Conservation (phyloP, 2,113 vertebrate species). For the Melanostigma gelatinosum region DNA sequence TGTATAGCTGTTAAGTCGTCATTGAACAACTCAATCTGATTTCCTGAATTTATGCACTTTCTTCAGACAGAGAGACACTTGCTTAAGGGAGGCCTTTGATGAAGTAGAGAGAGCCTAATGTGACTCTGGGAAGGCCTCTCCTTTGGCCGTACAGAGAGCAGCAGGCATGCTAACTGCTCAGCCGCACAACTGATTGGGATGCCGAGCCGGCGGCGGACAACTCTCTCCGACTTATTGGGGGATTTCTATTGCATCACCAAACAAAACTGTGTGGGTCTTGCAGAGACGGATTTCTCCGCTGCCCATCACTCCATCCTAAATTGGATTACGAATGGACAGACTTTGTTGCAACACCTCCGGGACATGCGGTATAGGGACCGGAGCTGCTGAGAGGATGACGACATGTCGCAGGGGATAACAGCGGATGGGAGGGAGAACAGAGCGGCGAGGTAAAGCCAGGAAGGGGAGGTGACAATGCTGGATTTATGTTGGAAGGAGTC, state of each 20-base stretch:
- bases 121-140: slow-evolving; percentile 7
- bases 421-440: slow-evolving; percentile 27
- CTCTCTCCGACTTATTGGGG: not conserved
- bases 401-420: slow-evolving; percentile 43
- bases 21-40: slow-evolving; percentile 37
- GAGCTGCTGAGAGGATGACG: slow-evolving; percentile 47
- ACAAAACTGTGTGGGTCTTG: slow-evolving; percentile 19
- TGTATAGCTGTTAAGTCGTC: slow-evolving; percentile 7
- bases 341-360: slow-evolving; percentile 14
- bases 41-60: slow-evolving; percentile 24
- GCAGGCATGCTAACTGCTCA: slow-evolving; percentile 21
- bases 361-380: slow-evolving; percentile 10
- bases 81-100: slow-evolving; percentile 40
- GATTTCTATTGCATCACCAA: slow-evolving; percentile 40
- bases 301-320: slow-evolving; percentile 43
- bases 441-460: slow-evolving; percentile 22
- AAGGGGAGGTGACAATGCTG: slow-evolving; percentile 34
- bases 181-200: slow-evolving; percentile 14
- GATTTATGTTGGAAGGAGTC: slow-evolving; percentile 50
- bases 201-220: not conserved
- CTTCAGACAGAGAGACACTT: slow-evolving; percentile 22
- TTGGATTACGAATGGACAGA: slow-evolving; percentile 55
- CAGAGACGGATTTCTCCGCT: slow-evolving; percentile 26
- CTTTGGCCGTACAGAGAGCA: not conserved
- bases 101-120: slow-evolving; percentile 34